These are phyloP conservation scores for Poecilia velifera DNA, from an alignment of 2,797 vertebrate species.

Conservation along the genomic window DNA sequence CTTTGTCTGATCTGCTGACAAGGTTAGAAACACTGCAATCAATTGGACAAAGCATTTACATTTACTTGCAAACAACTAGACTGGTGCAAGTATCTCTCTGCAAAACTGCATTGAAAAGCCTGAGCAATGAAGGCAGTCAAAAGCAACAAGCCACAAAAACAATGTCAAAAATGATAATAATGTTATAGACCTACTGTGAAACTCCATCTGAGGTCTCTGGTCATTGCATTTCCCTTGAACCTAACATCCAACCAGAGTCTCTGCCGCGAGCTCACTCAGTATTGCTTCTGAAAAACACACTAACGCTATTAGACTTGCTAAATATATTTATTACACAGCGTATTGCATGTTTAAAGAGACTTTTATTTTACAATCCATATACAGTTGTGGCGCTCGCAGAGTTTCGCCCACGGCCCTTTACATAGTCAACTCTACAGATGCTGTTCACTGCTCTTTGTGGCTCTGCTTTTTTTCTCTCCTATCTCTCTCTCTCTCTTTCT, in stretches of 20 bases:
- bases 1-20: background rate
- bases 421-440: conserved; percentile 66
- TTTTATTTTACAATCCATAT: conserved; percentile 80
- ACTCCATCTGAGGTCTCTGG: conserved; percentile 22
- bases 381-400: conserved; percentile 50
- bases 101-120: background rate
- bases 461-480: conserved; percentile 14
- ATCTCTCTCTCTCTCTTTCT: conserved; percentile 15
- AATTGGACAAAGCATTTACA: conserved; percentile 15
- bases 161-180: conserved; percentile 2
- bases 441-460: conserved; percentile 21
- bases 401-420: conserved; percentile 54
- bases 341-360: conserved; percentile 80
- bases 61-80: conserved; percentile 17
- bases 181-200: conserved; percentile 44
- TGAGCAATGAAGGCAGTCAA: background rate
- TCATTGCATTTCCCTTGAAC: conserved; percentile 37
- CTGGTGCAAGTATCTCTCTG: background rate
- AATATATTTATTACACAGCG: conserved; percentile 77
- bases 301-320: conserved; percentile 70
- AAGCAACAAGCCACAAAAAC: conserved; percentile 2
- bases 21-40: conserved; percentile 15
- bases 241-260: conserved; percentile 27
- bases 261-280: conserved; percentile 20
- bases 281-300: conserved; percentile 47